Evolutionary conservation across 2,888 invertebrate genomes (phyloP), one percentile per base, ranked within the genome.

Genomic region (Formica aserva): DNA sequence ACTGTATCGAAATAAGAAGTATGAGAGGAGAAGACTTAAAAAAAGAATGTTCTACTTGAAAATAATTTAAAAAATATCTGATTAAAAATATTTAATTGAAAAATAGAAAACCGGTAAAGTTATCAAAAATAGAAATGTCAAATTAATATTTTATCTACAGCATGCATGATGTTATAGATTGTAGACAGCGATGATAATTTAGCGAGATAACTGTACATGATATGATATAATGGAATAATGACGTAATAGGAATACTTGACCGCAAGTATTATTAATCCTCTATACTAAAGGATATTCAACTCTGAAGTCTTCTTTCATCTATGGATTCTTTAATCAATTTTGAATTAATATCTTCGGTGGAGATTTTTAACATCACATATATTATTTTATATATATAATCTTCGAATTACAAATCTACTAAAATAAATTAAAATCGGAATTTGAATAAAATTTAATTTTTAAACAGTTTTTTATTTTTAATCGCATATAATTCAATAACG

Each of bases 361-460:
- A 57, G 22, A 22, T 26, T 35, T 72, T 35, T 5, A 71, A 13
- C 29, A 29, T 67, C 13, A 48, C 48, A 48, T 29, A 48, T 22
- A 38, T 22, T 22, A 66, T 13, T 69, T 32, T 32, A 32, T 32
- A 32, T 32, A 32, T 32, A 5, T 32, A 4, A 32, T 15, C n/a
- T 32, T 48, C 2, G 15, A 32, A 3, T 52, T 8, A 15, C 29
- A 69, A 69, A n/a, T 8, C 1, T 69, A 48, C 9, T 32, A 15
- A 66, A 38, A 18, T 1, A 35, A 55, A n/a, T 22, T 35, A 9
- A 22, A 38, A 18, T 38, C 18, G 6, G 38, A 72, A 57, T 57
- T 38, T 72, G 18, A 55, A 15, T 22, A 35, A 71, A 71, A 67
- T 72, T 72, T 11, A 11, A 0, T 57, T 69, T 48, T 22, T 15